A percentile compares a stretch with the other conserved stretches of the same genome.
Conservation (phyloP, 2,113 vertebrate species). For the Crotalus viridis region DNA sequence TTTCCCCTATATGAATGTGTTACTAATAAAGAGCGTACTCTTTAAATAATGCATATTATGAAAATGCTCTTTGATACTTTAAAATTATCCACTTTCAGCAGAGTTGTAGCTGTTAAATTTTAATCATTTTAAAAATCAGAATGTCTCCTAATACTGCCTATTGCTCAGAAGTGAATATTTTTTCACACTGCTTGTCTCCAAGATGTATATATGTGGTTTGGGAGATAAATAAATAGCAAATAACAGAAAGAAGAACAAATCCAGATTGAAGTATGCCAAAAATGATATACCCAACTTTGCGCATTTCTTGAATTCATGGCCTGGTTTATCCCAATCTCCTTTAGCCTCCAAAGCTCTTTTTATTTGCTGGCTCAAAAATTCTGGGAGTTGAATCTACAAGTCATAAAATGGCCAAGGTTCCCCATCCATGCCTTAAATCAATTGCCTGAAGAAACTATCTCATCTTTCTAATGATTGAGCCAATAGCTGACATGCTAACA, state of each 20-base stretch:
- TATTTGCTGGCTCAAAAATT: not conserved
- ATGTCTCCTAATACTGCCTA: not conserved
- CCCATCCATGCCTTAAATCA: not conserved
- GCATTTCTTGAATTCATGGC: not conserved
- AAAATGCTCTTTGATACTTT: not conserved
- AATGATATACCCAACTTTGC: not conserved
- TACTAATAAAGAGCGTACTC: not conserved
- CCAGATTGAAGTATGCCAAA: not conserved
- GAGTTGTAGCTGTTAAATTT: conserved; percentile 35
- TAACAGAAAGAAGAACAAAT: not conserved
- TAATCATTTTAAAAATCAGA: not conserved
- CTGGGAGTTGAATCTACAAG: not conserved
- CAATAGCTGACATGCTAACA: not conserved
- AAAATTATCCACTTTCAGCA: conserved; percentile 16
- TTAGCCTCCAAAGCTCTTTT: not conserved
- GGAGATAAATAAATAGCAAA: not conserved
- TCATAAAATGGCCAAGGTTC: not conserved
- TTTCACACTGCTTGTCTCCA: not conserved
- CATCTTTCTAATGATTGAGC: not conserved
- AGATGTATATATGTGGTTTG: not conserved
- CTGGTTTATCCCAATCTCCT: not conserved
- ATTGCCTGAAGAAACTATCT: not conserved
- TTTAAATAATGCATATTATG: conserved; percentile 43
- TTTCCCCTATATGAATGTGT: not conserved
- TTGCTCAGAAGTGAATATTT: not conserved